Percentiles rank a stretch among this genome's conserved stretches.
Conservation (phyloP, 2,888 invertebrate species). For the Brachypterus glaber region DNA sequence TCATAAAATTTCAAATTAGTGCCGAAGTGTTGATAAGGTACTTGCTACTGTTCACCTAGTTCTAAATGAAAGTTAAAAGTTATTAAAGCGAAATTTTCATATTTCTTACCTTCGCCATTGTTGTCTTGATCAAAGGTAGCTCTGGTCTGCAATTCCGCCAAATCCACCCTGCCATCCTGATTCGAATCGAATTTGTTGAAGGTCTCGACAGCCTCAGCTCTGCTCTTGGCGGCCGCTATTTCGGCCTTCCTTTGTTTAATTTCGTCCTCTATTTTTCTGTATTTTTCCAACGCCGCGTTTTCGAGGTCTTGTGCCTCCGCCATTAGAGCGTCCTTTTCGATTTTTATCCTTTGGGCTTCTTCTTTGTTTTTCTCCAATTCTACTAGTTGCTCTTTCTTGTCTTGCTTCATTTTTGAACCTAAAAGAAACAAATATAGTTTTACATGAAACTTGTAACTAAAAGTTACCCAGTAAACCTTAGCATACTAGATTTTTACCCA, state of each 20-base stretch:
- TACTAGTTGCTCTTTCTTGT: constrained; percentile 59
- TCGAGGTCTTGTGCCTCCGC: constrained; percentile 64
- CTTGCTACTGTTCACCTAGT: no score
- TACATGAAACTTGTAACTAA: no score
- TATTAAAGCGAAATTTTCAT: background rate
- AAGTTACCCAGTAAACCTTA: no score
- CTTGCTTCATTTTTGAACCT: constrained; percentile 62
- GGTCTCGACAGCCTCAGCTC: constrained; percentile 58
- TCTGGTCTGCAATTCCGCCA: constrained; percentile 59
- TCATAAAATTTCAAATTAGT: no score
- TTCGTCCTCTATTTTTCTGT: constrained; percentile 58
- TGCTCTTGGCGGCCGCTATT: constrained; percentile 46
- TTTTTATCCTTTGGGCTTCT: constrained; percentile 70
- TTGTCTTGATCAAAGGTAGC: constrained; percentile 80
- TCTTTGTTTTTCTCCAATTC: constrained; percentile 62
- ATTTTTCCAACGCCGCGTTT: constrained; percentile 64
- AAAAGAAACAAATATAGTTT: constrained; percentile 5
- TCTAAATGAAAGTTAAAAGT: no score
- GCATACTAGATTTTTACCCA: no score
- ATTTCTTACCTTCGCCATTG: constrained; percentile 61
- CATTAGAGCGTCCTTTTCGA: constrained; percentile 68
- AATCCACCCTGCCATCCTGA: constrained; percentile 61
- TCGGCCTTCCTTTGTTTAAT: constrained; percentile 51
- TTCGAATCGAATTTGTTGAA: constrained; percentile 77
- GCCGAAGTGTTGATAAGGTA: no score